Evolutionary conservation across 2,113 vertebrate species (phyloP), one percentile per base, ranked within the genome.

Genomic region (Rhynchopsitta pachyrhyncha): DNA sequence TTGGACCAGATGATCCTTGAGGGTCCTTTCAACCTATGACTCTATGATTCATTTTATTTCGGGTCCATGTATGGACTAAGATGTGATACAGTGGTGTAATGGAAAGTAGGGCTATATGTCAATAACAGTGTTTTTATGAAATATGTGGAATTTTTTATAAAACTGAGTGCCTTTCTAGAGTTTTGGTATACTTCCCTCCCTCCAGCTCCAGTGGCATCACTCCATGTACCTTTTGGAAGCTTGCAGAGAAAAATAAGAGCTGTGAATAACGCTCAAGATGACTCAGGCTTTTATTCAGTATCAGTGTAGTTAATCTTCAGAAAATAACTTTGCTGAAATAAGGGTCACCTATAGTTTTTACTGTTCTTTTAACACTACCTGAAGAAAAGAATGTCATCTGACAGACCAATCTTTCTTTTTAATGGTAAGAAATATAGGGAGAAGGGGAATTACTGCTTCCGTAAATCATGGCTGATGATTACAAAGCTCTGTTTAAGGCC

Each of bases 401-500:
- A 88, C 41, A 86, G 53, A 49, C 18, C 24, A 66, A 83, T 92
- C 50, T 84, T 63, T 95, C 93, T 90, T 93, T 94, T 80, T 90
- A 87, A 88, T 78, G 82, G 64, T 53, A 60, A 91, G 53, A 53
- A 93, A 80, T 91, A 83, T 29, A 82, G 44, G 35, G 25, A 50
- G 23, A 82, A 84, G 10, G 35, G 44, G 11, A 92, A 66, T 66
- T 91, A 88, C 81, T 91, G 47, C 37, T 96, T 97, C 88, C 68
- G 83, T 97, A 97, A 97, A 94, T 93, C 82, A 71, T 17, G 78
- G 57, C 55, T 78, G 76, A 66, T 96, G 59, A 76, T 93, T 94
- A 70, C 63, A 93, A 85, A 87, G 67, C 31, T 90, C 73, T 85
- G 67, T 81, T 82, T 86, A 82, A 93, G 84, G 62, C 78, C 76